Base-by-base conservation (phyloP, 2,888 invertebrate species). In the Elmis aenea region DNA sequence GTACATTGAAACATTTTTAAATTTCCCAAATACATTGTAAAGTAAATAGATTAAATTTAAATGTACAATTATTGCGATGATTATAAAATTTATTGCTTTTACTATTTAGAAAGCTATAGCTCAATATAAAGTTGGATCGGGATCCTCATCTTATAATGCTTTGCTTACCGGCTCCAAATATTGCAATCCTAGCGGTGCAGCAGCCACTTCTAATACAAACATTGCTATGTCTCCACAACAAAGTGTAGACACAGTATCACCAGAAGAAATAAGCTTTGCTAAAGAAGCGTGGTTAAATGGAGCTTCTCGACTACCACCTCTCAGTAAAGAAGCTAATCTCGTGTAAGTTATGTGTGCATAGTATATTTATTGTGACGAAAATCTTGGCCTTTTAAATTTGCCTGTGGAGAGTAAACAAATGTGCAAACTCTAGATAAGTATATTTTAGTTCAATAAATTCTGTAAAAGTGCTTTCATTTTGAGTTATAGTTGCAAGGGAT, bases 231-330 rank as follows among this genome's bases (percentile, higher is more conserved):
- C 56, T 45, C 73, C 71, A 2, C 66, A 72, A 3, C 70, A 71
- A 10, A 33, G 24, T 26, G 70, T 70, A 6, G 62, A 69, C 15
- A 64, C 61, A 1, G 74, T 75, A 11, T 65, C 71, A 0, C 62
- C 71, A 0, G 81, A 81, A 23, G 85, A 85, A 54, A 52, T 83
- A 1, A 66, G 68, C 26, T 60, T 67, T 0, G 84, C 82, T 0
- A 71, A 70, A 46, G 69, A 72, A 1, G 70, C 73, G 21, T 85
- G 84, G 77, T 40, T 65, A 0, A 70, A 72, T 37, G 73, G 72
- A 1, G 46, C 59, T 2, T 58, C 61, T 8, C 58, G 62, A 1
- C 48, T 75, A 8, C 71, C 71, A 9, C 3, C 12, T 10, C 3
- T 12, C n/a, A 10, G 8, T 6, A 32, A 39, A 18, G 46, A 47